Conservation (phyloP, 2,113 vertebrate species). For the Myiagra hebetior region DNA sequence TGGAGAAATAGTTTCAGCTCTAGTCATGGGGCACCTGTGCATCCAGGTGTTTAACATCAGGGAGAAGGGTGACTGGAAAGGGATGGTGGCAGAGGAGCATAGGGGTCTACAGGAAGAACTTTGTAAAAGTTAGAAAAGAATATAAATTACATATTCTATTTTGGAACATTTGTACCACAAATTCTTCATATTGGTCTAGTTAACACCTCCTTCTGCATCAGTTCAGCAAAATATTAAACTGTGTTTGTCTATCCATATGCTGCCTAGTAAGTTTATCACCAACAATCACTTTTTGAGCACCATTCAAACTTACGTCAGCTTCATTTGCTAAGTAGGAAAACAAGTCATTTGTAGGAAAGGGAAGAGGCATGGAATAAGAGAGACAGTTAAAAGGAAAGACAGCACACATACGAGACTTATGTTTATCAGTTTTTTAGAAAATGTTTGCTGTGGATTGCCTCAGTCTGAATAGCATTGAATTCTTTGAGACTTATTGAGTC, state of each 20-base stretch:
- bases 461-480: neutral
- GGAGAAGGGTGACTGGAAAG: neutral
- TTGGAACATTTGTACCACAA: neutral
- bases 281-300: neutral
- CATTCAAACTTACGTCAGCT: neutral
- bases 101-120: neutral
- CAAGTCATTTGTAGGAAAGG: neutral
- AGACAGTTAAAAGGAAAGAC: neutral
- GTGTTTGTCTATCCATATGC: neutral
- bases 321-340: neutral
- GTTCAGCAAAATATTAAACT: neutral
- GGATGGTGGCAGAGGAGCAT: neutral
- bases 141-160: neutral
- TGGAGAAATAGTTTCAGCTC: neutral
- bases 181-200: neutral
- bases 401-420: neutral
- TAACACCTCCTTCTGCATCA: neutral
- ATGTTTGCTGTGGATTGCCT: neutral
- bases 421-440: neutral
- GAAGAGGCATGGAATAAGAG: neutral
- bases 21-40: neutral
- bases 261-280: neutral
- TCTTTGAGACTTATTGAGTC: neutral
- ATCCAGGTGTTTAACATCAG: accelerated
- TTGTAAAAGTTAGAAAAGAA: neutral